phyloP scores from a whole-genome alignment of 1,140 invertebrate genomes.

The Nephotettix cincticeps region DNA sequence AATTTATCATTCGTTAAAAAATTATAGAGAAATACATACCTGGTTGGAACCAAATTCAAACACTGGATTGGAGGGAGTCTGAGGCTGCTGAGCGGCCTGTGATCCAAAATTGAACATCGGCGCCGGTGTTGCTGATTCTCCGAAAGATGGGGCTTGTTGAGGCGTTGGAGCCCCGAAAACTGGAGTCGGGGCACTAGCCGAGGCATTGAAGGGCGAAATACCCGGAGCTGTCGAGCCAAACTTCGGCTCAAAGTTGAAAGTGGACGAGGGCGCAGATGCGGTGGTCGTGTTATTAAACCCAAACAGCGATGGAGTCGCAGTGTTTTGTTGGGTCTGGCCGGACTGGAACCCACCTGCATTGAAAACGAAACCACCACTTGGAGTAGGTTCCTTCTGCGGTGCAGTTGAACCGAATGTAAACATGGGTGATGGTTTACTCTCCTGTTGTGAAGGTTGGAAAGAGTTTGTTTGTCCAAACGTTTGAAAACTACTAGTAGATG shows the following conservation, averaged over 20 bases:
- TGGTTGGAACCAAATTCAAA: constrained; percentile 24
- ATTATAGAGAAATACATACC: no score
- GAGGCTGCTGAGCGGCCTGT: not conserved
- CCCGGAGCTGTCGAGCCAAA: not conserved
- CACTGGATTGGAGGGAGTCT: not conserved
- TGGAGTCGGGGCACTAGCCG: constrained; percentile 11
- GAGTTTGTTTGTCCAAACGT: constrained; percentile 31
- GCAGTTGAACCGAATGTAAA: constrained; percentile 32
- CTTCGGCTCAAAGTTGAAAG: constrained; percentile 12
- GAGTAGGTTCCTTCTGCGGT: not conserved
- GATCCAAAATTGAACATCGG: not conserved
- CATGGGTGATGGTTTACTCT: constrained; percentile 15
- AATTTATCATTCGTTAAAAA: no score
- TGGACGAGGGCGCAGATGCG: not conserved
- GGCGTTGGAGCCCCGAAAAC: constrained; percentile 38
- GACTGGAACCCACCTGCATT: not conserved
- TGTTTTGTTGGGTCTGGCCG: not conserved
- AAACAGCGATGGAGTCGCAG: not conserved
- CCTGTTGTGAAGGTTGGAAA: constrained; percentile 12
- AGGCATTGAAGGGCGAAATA: not conserved
- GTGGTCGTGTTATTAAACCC: constrained; percentile 11
- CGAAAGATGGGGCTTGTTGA: constrained; percentile 11
- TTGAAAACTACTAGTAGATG: constrained; percentile 16
- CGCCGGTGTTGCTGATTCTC: not conserved
- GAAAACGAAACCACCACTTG: constrained; percentile 8